phyloP scores from a whole-genome alignment of 2,797 vertebrate genomes.

The Cyclopterus lumpus region DNA sequence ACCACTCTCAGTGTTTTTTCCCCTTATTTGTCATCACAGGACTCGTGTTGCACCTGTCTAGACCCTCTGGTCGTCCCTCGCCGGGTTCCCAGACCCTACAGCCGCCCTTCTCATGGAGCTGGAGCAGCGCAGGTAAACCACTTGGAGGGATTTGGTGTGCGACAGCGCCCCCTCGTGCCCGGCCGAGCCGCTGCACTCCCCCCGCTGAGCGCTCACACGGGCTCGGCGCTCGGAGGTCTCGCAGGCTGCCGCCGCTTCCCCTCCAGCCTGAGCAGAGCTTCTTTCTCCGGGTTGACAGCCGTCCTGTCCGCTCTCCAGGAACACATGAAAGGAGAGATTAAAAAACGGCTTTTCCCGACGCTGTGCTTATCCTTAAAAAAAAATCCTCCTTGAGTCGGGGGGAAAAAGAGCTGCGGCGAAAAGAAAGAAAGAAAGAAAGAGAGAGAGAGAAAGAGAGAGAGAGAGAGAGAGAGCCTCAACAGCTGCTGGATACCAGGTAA shows the following conservation, averaged over 20 bases:
- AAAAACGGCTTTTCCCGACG: conserved; percentile 16
- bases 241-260: conserved; percentile 49
- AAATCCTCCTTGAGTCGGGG: conserved; percentile 7
- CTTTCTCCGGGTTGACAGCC: conserved; percentile 17
- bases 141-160: neutral
- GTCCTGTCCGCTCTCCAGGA: conserved; percentile 40
- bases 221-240: conserved; percentile 62
- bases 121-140: neutral
- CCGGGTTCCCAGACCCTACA: neutral
- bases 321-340: conserved; percentile 43
- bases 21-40: neutral
- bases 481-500: conserved; percentile 63
- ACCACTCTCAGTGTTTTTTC: neutral
- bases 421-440: neutral
- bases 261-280: conserved; percentile 28
- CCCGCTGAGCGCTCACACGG: conserved; percentile 59
- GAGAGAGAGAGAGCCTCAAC: conserved; percentile 23
- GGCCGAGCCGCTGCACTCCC: conserved; percentile 45
- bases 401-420: conserved; percentile 34
- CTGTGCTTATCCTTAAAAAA: conserved; percentile 1
- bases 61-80: no score
- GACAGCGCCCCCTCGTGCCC: conserved; percentile 66
- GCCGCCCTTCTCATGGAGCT: neutral
- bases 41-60: neutral
- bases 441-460: neutral